Evolutionary conservation across 2,113 vertebrate genomes (phyloP), one percentile per base, ranked within the genome.

Genomic region (Syrrhaptes paradoxus): DNA sequence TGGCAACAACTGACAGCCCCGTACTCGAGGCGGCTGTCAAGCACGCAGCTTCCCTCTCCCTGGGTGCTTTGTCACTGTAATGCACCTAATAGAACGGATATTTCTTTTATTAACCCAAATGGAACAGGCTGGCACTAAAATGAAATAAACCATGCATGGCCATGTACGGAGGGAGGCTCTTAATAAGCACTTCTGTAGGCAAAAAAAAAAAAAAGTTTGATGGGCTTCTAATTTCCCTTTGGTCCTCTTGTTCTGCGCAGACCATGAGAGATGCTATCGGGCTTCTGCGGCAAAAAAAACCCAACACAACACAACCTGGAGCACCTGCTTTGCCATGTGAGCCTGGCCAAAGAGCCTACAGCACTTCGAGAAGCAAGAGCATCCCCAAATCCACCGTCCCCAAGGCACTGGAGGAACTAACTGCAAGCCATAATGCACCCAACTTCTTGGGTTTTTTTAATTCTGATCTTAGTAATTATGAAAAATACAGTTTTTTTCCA

Each of bases 1-100:
- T 98, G 98, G 95, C 97, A 96, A 96, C 97, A 79, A 98, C 96
- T 98, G 96, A 96, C 97, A 96, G 91, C 88, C 28, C 13, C 2
- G 32, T 74, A 22, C 83, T 76, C 49, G 13, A 41, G 81, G 94
- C 25, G 70, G 58, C 83, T 85, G 98, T 98, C 98, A 98, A 98
- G 98, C 98, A 95, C 97, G 70, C 85, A 55, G 93, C 96, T 91
- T 78, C 85, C 91, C 95, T 96, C 90, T 94, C 87, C 92, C 93
- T 76, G 4, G 96, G 95, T 68, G 49, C 83, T 78, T 58, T 68
- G 78, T 84, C 80, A 28, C 92, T 94, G 97, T 95, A 97, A 98
- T 94, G 89, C 68, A 93, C 97, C 97, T 96, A 96, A 97, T 93
- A 92, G 97, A 85, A 96, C 85, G 52, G 92, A 93, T 87, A 84